Evolutionary conservation across 2,888 invertebrate genomes (phyloP), one percentile per base, ranked within the genome.

Genomic region (Craniophora ligustri): DNA sequence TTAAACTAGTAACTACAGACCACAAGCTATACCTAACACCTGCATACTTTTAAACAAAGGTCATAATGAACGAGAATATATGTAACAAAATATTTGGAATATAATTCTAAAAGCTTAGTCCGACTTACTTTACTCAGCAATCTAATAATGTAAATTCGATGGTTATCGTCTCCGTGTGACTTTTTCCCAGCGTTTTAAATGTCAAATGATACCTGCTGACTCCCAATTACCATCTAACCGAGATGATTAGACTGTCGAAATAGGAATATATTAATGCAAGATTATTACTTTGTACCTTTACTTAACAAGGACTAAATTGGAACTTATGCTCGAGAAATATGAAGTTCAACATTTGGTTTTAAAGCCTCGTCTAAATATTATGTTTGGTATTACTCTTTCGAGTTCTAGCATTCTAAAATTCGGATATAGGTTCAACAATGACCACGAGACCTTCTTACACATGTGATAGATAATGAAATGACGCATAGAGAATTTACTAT

Each of bases 111-210:
- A 14, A 57, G n/a, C 4, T 36, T 64, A 35, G 15, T 36, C 26
- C 26, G 32, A 5, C 28, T 28, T 35, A 51, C 30, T 44, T 10
- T 55, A n/a, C 41, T 51, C 21, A 55, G 36, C 42, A 7, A 36
- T 19, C 16, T 32, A 49, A 48, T 55, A 35, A 70, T 66, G 61
- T 60, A 49, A 66, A 56, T 66, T 46, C 44, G 18, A 50, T 61
- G 42, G 23, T 48, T 49, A 62, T 54, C 45, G 28, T 32, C 30
- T 48, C 31, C 41, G 51, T 55, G 26, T 32, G 11, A 38, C 31
- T 47, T 55, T 65, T 66, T 60, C 54, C 48, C 46, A 42, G 28
- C 42, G 32, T 48, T 56, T 67, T 10, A 70, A 70, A 70, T 67
- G 61, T 55, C 51, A 60, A 55, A 60, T 66, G 44, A 59, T 45